Evolutionary conservation across 2,797 vertebrate species (phyloP).

Genomic region (Arctocebus calabarensis): DNA sequence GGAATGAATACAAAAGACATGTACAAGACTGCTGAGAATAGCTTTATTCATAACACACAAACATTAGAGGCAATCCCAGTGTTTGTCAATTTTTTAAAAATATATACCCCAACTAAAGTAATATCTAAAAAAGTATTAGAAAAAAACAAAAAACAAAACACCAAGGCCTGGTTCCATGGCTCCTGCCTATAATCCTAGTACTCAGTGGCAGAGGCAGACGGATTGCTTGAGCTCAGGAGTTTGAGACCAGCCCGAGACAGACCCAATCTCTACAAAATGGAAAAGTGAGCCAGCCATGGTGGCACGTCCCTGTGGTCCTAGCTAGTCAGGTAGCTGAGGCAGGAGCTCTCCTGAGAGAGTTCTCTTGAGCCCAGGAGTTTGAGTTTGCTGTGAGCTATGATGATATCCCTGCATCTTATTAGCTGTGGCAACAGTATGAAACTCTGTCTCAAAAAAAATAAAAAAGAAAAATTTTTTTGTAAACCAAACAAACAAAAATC

Average conservation of each 20-base stretch:
- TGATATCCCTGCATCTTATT: neutral
- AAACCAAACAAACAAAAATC: neutral
- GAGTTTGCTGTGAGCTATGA: neutral
- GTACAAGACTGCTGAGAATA: rapidly evolving
- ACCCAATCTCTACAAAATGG: neutral
- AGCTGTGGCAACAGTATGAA: neutral
- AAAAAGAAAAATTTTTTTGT: neutral
- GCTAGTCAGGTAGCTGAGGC: neutral
- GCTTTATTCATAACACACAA: neutral
- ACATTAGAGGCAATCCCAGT: neutral
- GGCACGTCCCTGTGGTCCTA: neutral
- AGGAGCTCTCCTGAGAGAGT: too few relatives aligned
- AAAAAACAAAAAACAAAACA: neutral
- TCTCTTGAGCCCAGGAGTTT: neutral
- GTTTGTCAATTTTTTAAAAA: neutral
- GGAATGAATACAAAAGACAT: rapidly evolving
- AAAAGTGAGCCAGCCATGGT: neutral
- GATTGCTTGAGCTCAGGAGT: neutral
- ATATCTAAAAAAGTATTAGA: neutral
- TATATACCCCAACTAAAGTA: neutral
- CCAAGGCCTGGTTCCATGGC: neutral
- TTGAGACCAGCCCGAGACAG: neutral
- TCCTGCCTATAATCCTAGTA: neutral
- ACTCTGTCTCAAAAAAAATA: neutral
- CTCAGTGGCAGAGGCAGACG: neutral